Evolutionary conservation across 1,140 invertebrate genomes (phyloP), one percentile per base, ranked within the genome.

Genomic region (Dendrolimus punctatus): DNA sequence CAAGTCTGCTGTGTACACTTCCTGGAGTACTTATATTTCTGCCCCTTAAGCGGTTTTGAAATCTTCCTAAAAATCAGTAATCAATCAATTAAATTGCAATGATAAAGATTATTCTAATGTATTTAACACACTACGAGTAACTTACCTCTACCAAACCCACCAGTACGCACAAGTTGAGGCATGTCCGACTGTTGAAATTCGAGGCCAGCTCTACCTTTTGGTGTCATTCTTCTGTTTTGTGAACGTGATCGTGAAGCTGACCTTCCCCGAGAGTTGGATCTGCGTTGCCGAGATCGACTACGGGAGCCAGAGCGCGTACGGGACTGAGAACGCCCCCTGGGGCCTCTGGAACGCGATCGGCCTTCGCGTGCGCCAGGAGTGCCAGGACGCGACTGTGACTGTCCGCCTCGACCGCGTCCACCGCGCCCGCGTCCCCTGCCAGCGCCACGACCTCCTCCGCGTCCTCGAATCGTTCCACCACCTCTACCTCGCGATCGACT

Each of bases 1-100:
- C 82, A 39, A 86, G 71, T 60, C 83, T 64, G 45, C 79, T 86
- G 48, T 84, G 80, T 6, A 86, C 55, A 55, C 63, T 67, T 48
- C 67, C 66, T 65, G 68, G 72, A 38, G 61, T 56, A 56, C 67
- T 68, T 42, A 69, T 76, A 66, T 81, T 76, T 8, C 65, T 54
- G 6, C 74, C 65, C 10, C 66, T 56, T 0, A 75, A 52, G 55
- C 68, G 67, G 40, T 66, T 71, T 65, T 69, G 72, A 43, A 62
- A 51, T 49, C 76, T 71, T 55, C 71, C 71, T 79, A 52, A 37
- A 69, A 77, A 49, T 50, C 49, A 54, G 10, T 46, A 5, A 51
- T 47, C 47, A 10, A 23, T 23, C 8, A 8, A 36, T 8, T 36
- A 4, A 51, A 43, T 6, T 8, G 5, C 41, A 5, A 51, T 51